phyloP scores from a whole-genome alignment of 2,888 invertebrate genomes.

The Dicranocentrus wangi region DNA sequence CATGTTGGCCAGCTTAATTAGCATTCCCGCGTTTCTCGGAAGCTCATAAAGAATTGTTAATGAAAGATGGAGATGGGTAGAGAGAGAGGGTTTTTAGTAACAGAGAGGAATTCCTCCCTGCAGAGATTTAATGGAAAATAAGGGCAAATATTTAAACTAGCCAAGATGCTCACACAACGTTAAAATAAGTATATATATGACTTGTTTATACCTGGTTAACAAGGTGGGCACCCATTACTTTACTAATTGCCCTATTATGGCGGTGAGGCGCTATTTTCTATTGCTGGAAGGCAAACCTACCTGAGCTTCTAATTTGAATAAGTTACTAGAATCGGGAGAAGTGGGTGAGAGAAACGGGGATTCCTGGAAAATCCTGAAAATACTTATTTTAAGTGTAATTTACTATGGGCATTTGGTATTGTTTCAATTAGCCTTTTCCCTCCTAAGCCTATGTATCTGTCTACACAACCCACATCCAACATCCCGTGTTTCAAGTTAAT shows the following conservation, averaged over 20 bases:
- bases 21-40: background rate
- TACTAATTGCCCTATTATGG: no score
- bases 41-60: background rate
- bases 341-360: no score
- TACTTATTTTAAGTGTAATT: no score
- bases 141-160: constrained; percentile 4
- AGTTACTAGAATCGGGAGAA: no score
- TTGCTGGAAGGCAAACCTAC: no score
- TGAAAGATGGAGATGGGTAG: background rate
- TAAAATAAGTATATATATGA: no score
- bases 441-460: background rate
- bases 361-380: no score
- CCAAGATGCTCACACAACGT: background rate
- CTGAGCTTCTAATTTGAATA: no score
- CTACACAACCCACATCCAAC: background rate
- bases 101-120: background rate
- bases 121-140: background rate
- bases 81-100: no score
- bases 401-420: background rate
- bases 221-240: no score
- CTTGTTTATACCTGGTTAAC: no score
- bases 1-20: background rate
- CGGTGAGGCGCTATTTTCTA: no score
- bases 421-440: background rate
- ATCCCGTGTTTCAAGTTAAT: background rate